Evolutionary conservation across 2,888 invertebrate species (phyloP).

Genomic region (Hemicrepidius hirtus): DNA sequence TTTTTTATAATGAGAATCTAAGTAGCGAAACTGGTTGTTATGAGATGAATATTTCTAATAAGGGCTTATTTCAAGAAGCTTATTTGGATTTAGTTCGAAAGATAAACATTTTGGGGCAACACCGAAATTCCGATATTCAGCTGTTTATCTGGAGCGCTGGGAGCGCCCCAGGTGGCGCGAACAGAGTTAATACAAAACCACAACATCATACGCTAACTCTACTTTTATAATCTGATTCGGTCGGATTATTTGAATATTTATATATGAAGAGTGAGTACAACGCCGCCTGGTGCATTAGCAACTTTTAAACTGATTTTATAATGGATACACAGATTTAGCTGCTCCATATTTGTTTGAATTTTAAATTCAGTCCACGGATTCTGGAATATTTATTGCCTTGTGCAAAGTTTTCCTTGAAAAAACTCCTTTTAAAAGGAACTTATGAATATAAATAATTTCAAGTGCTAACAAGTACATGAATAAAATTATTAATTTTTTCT

Average conservation of each 20-base stretch:
- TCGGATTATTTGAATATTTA: slow-evolving; percentile 72
- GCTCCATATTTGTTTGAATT: slow-evolving; percentile 55
- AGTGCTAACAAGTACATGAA: too few relatives aligned
- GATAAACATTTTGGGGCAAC: slow-evolving; percentile 56
- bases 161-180: slow-evolving; percentile 55
- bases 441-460: too few relatives aligned
- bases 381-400: slow-evolving; percentile 37
- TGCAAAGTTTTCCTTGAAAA: not conserved
- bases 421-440: too few relatives aligned
- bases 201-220: slow-evolving; percentile 70
- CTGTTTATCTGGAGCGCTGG: slow-evolving; percentile 52
- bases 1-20: too few relatives aligned
- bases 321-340: slow-evolving; percentile 63
- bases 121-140: slow-evolving; percentile 53
- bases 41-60: not conserved
- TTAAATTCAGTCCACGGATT: slow-evolving; percentile 47
- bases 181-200: slow-evolving; percentile 70
- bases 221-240: slow-evolving; percentile 71
- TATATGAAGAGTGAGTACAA: slow-evolving; percentile 68
- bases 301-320: slow-evolving; percentile 67
- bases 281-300: slow-evolving; percentile 69
- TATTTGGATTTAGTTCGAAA: slow-evolving; percentile 55
- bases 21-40: not conserved
- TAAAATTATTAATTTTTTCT: too few relatives aligned
- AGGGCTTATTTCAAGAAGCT: slow-evolving; percentile 21